Evolutionary conservation across 2,113 vertebrate species (phyloP).

Genomic region (Gallinago jamesoni): DNA sequence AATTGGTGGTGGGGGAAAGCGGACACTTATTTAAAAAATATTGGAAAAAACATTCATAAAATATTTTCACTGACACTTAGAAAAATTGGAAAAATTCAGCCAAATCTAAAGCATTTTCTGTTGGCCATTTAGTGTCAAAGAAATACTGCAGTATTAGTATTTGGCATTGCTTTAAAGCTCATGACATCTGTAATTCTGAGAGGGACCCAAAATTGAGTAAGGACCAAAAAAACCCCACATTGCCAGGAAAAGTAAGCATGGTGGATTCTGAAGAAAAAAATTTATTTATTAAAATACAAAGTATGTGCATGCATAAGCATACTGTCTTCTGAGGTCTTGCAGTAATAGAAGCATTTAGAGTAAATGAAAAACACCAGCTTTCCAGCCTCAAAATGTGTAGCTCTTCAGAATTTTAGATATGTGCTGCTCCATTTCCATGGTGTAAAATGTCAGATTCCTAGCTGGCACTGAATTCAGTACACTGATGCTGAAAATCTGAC

Average conservation of each 20-base stretch:
- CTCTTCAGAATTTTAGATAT: neutral
- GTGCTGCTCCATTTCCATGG: neutral
- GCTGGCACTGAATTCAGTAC: neutral
- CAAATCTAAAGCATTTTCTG: neutral
- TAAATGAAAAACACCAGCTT: neutral
- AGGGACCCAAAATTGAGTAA: neutral
- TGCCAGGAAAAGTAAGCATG: neutral
- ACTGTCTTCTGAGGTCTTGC: neutral
- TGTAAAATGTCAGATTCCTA: neutral
- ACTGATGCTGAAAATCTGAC: neutral
- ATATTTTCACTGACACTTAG: neutral
- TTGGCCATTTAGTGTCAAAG: neutral
- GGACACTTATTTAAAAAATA: neutral
- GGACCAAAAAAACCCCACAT: rapidly evolving
- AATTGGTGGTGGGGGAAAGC: rapidly evolving
- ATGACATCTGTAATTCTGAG: neutral
- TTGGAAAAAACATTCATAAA: neutral
- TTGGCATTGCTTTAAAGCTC: neutral
- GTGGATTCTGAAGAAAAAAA: neutral
- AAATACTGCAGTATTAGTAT: neutral
- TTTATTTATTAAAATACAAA: neutral
- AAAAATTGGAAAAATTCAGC: neutral
- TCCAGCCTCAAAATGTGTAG: neutral
- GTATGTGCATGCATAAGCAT: neutral
- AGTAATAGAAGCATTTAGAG: neutral